A percentile compares a stretch with the other conserved stretches of the same genome.
phyloP scores from a whole-genome alignment of 2,113 vertebrate genomes.

The Nibea albiflora region DNA sequence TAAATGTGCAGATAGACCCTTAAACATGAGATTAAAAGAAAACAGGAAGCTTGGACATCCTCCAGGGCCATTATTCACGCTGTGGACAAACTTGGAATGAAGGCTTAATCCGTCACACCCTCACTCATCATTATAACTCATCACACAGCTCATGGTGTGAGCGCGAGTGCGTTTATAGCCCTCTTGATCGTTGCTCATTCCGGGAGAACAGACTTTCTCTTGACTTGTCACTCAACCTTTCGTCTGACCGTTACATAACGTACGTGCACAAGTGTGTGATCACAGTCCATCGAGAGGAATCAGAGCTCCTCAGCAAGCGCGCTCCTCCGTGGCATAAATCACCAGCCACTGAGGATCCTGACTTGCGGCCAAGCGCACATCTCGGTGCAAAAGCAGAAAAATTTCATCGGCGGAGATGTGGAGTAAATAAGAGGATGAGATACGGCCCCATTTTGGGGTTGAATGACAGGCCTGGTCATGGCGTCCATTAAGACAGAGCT shows the following conservation, averaged over 20 bases:
- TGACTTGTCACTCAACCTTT: constrained; percentile 18
- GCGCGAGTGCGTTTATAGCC: constrained; percentile 1
- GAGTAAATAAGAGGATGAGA: constrained; percentile 12
- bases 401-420: constrained; percentile 16
- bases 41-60: constrained; percentile 24
- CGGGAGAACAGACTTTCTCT: constrained; percentile 22
- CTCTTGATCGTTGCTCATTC: constrained; percentile 40
- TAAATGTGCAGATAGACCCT: not conserved
- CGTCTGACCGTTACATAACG: constrained; percentile 27
- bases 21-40: not conserved
- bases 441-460: constrained; percentile 1
- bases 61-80: constrained; percentile 46
- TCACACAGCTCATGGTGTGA: constrained; percentile 4
- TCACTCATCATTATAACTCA: constrained; percentile 50
- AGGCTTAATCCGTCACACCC: constrained; percentile 44
- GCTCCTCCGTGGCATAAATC: constrained; percentile 30
- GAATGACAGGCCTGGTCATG: constrained; percentile 10
- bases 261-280: constrained; percentile 21
- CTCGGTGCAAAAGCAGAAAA: constrained; percentile 25
- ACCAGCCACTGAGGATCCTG: constrained; percentile 6
- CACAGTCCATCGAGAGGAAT: constrained; percentile 36
- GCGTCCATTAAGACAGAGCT: not conserved
- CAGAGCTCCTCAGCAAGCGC: constrained; percentile 27
- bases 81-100: constrained; percentile 41
- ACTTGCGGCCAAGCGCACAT: constrained; percentile 23